A percentile compares a stretch with the other conserved stretches of the same genome.
phyloP scores from a whole-genome alignment of 2,888 invertebrate species.

The Perizoma affinitatum region DNA sequence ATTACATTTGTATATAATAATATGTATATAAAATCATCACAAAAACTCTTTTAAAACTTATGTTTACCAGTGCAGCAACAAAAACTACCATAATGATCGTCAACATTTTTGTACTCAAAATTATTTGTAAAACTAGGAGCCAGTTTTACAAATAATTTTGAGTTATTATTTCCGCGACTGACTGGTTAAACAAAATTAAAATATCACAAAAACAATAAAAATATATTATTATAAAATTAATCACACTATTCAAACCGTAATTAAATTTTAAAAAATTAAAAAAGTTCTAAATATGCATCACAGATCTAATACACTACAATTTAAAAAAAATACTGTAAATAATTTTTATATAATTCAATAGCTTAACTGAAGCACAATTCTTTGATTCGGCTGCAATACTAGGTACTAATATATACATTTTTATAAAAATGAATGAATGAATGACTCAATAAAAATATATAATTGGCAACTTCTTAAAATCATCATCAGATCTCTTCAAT shows the following conservation, averaged over 20 bases:
- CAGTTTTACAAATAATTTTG: no score
- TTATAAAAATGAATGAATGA: background rate
- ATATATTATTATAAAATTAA: no score
- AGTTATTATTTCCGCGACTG: no score
- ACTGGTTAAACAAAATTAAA: no score
- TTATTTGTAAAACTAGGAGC: no score
- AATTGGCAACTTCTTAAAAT: conserved; percentile 20
- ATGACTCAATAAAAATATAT: conserved; percentile 19
- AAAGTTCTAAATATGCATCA: conserved; percentile 18
- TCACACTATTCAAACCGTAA: background rate
- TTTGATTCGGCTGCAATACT: background rate
- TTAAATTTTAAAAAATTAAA: background rate
- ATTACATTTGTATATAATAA: no score
- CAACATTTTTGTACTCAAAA: no score
- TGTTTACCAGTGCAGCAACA: no score
- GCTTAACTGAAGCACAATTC: background rate
- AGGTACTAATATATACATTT: background rate
- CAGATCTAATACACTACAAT: conserved; percentile 15
- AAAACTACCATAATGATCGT: no score
- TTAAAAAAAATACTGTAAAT: conserved; percentile 1
- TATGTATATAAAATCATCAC: no score
- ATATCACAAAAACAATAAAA: no score
- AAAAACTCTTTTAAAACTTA: no score
- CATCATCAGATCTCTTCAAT: conserved; percentile 24
- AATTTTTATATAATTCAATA: conserved; percentile 1